A percentile compares a stretch with the other conserved stretches of the same genome.
phyloP scores from a whole-genome alignment of 2,797 vertebrate species.

The Lagorchestes hirsutus region DNA sequence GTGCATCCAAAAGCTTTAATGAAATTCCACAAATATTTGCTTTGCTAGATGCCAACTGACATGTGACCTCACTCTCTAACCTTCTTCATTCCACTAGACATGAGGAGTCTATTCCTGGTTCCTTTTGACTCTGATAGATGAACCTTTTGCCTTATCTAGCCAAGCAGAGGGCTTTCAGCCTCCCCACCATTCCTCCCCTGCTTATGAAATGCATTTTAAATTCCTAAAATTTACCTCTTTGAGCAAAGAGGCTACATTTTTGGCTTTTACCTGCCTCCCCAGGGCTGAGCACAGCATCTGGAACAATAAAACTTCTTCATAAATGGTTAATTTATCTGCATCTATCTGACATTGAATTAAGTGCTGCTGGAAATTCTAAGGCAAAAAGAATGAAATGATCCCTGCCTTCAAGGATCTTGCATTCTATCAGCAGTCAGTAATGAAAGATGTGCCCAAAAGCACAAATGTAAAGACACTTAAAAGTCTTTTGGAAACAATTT shows the following conservation, averaged over 20 bases:
- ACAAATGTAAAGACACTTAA: not conserved
- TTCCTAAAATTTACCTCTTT: not conserved
- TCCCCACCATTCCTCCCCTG: too few species aligned
- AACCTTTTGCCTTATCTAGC: not conserved
- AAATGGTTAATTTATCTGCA: not conserved
- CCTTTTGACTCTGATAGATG: not conserved
- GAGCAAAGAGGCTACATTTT: not conserved
- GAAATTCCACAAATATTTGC: not conserved
- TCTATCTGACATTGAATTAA: not conserved
- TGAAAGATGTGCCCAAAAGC: not conserved
- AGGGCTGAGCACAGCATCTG: not conserved
- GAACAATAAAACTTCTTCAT: not conserved
- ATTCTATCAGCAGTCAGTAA: not conserved
- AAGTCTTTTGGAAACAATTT: not conserved
- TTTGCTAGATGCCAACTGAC: not conserved
- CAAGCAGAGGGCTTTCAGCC: not conserved
- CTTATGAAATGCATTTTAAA: not conserved
- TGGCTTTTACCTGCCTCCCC: not conserved
- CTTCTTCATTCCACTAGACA: not conserved
- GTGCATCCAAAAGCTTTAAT: not conserved
- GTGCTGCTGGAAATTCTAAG: not conserved
- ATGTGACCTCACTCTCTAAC: not conserved
- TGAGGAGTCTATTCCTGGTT: not conserved
- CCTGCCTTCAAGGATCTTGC: not conserved
- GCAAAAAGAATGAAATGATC: not conserved